Evolutionary conservation across 2,888 invertebrate species (phyloP).

Genomic region (Tenthredo livida): DNA sequence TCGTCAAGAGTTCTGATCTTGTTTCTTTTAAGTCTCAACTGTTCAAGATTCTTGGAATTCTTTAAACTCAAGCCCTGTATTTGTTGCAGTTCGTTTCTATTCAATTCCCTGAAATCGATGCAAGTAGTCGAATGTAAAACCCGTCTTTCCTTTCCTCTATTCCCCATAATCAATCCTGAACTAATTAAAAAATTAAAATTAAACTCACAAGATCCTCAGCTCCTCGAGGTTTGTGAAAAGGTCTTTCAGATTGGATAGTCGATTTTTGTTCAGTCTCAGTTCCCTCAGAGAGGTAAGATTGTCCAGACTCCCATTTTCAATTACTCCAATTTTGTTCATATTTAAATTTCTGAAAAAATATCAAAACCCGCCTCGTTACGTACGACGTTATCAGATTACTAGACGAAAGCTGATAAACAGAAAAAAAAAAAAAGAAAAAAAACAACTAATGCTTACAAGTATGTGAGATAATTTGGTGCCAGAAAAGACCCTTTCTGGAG

Average conservation of each 20-base stretch:
- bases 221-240: constrained; percentile 85
- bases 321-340: constrained; percentile 86
- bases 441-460: constrained; percentile 77
- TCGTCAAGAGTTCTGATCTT: constrained; percentile 89
- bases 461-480: constrained; percentile 78
- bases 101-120: constrained; percentile 84
- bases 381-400: neutral
- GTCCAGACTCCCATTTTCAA: constrained; percentile 87
- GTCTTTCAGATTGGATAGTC: constrained; percentile 84
- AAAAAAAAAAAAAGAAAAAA: neutral
- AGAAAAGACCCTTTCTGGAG: constrained; percentile 83
- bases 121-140: neutral
- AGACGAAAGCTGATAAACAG: constrained; percentile 7
- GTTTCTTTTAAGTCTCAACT: constrained; percentile 90
- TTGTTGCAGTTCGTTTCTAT: constrained; percentile 89
- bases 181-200: no score
- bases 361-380: constrained; percentile 70
- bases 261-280: constrained; percentile 91
- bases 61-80: constrained; percentile 92
- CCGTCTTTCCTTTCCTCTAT: no score
- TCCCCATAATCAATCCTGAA: neutral
- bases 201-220: constrained; percentile 87
- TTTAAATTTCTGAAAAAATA: constrained; percentile 83
- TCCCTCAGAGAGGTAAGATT: constrained; percentile 86
- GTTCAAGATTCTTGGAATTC: constrained; percentile 86